A percentile compares a stretch with the other conserved stretches of the same genome.
Conservation (phyloP, 53 echinoderm and acorn worm species). For the Henricia sp. region DNA sequence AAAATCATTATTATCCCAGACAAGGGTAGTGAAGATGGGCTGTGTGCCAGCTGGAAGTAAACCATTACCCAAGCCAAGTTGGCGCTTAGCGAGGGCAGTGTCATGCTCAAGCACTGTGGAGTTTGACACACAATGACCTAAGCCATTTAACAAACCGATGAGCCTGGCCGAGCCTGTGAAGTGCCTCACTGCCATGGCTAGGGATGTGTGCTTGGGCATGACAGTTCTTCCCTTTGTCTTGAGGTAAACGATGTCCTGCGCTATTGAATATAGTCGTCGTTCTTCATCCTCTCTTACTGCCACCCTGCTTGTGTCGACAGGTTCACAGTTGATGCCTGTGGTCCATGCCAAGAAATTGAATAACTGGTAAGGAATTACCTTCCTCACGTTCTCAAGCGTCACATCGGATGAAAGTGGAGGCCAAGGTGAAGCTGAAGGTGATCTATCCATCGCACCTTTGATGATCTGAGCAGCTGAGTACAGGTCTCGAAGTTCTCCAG, state of each 20-base stretch:
- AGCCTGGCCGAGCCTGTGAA: conserved; percentile 75
- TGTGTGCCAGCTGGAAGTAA: conserved; percentile 49
- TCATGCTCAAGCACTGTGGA: conserved; percentile 73
- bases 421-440: not conserved
- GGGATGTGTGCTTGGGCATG: conserved; percentile 66
- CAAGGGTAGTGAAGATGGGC: conserved; percentile 53
- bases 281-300: conserved; percentile 27
- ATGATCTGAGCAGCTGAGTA: not conserved
- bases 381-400: not conserved
- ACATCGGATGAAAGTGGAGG: conserved; percentile 30
- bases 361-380: not conserved
- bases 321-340: conserved; percentile 44
- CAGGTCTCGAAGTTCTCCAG: not conserved
- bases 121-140: conserved; percentile 74
- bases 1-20: conserved; percentile 77
- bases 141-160: conserved; percentile 74
- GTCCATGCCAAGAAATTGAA: conserved; percentile 56
- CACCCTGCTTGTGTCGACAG: not conserved
- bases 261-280: conserved; percentile 39
- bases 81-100: conserved; percentile 72
- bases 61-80: conserved; percentile 29
- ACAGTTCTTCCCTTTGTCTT: conserved; percentile 49
- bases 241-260: conserved; percentile 62
- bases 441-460: not conserved
- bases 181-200: conserved; percentile 77